Percentiles rank a stretch among this genome's conserved stretches.
Conservation (phyloP, 2,113 vertebrate species). For the Zosterops japonicus region DNA sequence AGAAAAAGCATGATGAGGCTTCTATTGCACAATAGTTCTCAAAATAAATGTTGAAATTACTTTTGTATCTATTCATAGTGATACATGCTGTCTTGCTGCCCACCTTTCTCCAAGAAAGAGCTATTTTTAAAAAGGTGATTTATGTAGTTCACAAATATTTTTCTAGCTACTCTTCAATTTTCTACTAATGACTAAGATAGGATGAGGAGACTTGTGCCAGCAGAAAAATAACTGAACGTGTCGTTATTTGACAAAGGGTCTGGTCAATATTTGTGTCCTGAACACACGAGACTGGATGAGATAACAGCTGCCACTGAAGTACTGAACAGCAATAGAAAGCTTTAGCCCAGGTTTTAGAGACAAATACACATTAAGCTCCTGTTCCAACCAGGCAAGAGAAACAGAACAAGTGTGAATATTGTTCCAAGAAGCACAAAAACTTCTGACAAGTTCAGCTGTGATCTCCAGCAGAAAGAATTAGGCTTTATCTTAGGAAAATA, state of each 20-base stretch:
- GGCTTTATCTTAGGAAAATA: not conserved
- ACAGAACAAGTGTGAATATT: not conserved
- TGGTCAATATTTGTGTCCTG: not conserved
- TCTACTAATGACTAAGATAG: not conserved
- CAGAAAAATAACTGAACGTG: not conserved
- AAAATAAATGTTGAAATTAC: conserved; percentile 49
- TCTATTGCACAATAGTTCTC: conserved; percentile 54
- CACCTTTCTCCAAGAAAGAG: not conserved
- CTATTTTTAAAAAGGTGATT: conserved; percentile 61
- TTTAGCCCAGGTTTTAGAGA: not conserved
- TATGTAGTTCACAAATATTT: conserved; percentile 16
- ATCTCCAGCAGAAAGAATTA: not conserved
- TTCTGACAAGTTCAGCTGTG: not conserved
- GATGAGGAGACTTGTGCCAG: not conserved
- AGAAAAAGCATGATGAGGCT: conserved; percentile 14
- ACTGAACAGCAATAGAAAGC: not conserved
- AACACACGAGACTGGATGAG: not conserved
- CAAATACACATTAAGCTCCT: not conserved
- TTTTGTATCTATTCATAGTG: conserved; percentile 46
- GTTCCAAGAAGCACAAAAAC: not conserved
- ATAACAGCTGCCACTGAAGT: not conserved
- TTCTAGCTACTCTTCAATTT: conserved; percentile 4
- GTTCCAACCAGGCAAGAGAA: not conserved
- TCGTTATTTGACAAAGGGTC: not conserved
- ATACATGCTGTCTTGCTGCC: conserved; percentile 13